Base-by-base conservation (phyloP, 1,140 invertebrate genomes). In the Tetragonula clypearis region DNA sequence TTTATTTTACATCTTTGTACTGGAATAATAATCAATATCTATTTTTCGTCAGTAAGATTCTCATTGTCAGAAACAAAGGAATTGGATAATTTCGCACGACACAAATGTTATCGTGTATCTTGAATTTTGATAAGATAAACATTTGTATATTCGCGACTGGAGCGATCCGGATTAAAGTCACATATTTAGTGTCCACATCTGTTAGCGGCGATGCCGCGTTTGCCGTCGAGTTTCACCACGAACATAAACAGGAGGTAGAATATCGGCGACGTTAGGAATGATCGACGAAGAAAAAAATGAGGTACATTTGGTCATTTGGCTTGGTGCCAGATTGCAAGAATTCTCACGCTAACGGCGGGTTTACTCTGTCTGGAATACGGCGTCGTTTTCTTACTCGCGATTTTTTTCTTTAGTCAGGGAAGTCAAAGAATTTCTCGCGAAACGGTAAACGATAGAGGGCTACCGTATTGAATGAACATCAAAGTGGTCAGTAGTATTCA, bases 201-300 rank as follows among this genome's bases (percentile, higher is more conserved):
- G 77, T 84, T 84, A 79, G 49, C 56, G 41, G 49, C 19, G 26
- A 6, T 26, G 49, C n/a, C 41, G 26, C 49, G 66, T 75, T 41
- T 56, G 55, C 55, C 56, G 41, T 9, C 41, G 30, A 21, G 56
- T 72, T 79, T 79, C 41, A 35, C 9, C n/a, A 58, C 56, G 35
- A n/a, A n/a, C 78, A 85, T 80, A 85, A 85, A 85, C 78, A 85
- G 82, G 71, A 81, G 79, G 26, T 68, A 85, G 76, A 79, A 85
- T 85, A 82, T 73, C 71, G 78, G 79, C 69, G 84, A 85, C 78
- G 84, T 85, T 79, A 72, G 76, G 71, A 69, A 85, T 73, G 78
- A 81, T 85, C 62, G 35, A 74, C 53, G 62, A 81, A 74, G 78
- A 85, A 82, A 81, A 81, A 82, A 82, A 81, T 75, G 2, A 68